These are phyloP conservation scores for Trypoxylon attenuatum DNA, from an alignment of 2,888 invertebrate genomes.

Conservation along the genomic window DNA sequence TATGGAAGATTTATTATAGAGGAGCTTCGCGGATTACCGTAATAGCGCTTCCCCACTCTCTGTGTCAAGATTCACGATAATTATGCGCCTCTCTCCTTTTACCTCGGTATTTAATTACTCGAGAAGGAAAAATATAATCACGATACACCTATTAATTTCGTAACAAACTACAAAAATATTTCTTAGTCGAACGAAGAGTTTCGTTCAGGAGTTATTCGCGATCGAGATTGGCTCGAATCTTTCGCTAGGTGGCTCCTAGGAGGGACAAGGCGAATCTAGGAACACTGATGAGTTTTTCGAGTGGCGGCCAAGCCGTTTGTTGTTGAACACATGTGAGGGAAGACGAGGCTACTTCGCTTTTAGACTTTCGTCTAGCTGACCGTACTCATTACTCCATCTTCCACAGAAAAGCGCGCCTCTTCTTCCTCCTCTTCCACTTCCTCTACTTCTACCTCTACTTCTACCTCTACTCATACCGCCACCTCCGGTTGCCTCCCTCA, in stretches of 20 bases:
- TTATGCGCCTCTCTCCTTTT: too few relatives aligned
- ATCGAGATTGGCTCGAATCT: conserved; percentile 19
- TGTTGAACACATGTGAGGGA: conserved; percentile 54
- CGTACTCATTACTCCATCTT: conserved; percentile 53
- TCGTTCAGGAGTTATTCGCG: not conserved
- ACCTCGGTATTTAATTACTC: too few relatives aligned
- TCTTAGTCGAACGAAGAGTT: not conserved
- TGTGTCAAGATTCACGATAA: too few relatives aligned
- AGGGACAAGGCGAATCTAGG: conserved; percentile 52
- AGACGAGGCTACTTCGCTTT: conserved; percentile 55
- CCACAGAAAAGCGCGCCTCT: conserved; percentile 44
- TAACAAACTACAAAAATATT: too few relatives aligned
- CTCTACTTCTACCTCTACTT: not conserved
- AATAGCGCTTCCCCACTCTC: too few relatives aligned
- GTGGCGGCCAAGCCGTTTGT: conserved; percentile 59
- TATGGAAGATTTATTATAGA: too few relatives aligned
- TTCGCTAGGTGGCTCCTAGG: conserved; percentile 26
- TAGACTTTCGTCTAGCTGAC: conserved; percentile 59
- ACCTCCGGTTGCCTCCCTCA: not conserved
- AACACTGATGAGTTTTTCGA: conserved; percentile 67
- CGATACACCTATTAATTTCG: too few relatives aligned
- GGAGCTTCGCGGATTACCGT: too few relatives aligned
- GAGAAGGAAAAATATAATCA: too few relatives aligned
- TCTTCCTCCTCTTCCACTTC: conserved; percentile 12
- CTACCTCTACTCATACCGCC: too few relatives aligned